phyloP scores from a whole-genome alignment of 2,888 invertebrate species.

The Drosophila setosimentum region DNA sequence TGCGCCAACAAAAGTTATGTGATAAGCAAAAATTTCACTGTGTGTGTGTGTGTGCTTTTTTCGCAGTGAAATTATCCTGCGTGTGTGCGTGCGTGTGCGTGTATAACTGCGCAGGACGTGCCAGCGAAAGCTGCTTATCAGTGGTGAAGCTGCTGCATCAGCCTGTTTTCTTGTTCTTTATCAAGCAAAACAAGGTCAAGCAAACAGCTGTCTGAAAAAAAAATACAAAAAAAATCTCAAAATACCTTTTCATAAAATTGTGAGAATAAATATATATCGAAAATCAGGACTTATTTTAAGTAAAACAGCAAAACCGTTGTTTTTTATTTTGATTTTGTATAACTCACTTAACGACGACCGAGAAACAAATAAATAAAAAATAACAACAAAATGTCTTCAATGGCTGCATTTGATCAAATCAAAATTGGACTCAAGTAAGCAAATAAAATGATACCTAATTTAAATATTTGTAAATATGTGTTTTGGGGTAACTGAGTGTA shows the following conservation, averaged over 20 bases:
- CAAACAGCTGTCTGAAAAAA: constrained; percentile 55
- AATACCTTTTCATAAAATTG: constrained; percentile 27
- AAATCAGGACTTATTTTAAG: constrained; percentile 2
- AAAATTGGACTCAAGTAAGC: constrained; percentile 84
- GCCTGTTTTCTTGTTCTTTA: constrained; percentile 46
- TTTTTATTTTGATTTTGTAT: constrained; percentile 2
- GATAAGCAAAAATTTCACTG: constrained; percentile 46
- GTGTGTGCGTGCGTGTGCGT: constrained; percentile 22
- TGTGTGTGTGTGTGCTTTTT: constrained; percentile 41
- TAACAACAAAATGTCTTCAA: constrained; percentile 77
- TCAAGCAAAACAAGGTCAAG: constrained; percentile 63
- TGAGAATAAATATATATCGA: constrained; percentile 1
- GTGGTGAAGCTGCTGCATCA: constrained; percentile 34
- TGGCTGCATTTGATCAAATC: constrained; percentile 83
- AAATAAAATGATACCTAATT: not conserved
- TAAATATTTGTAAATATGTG: not conserved
- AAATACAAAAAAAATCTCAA: not conserved
- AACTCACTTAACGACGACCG: constrained; percentile 13
- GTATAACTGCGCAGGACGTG: constrained; percentile 68
- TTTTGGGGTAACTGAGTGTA: not conserved
- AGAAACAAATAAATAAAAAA: constrained; percentile 26
- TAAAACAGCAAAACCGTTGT: not conserved
- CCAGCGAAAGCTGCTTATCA: constrained; percentile 62
- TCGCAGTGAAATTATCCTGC: constrained; percentile 40
- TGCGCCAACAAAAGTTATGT: constrained; percentile 62